Evolutionary conservation across 2,888 invertebrate species (phyloP).

Genomic region (Anoplius nigerrimus): DNA sequence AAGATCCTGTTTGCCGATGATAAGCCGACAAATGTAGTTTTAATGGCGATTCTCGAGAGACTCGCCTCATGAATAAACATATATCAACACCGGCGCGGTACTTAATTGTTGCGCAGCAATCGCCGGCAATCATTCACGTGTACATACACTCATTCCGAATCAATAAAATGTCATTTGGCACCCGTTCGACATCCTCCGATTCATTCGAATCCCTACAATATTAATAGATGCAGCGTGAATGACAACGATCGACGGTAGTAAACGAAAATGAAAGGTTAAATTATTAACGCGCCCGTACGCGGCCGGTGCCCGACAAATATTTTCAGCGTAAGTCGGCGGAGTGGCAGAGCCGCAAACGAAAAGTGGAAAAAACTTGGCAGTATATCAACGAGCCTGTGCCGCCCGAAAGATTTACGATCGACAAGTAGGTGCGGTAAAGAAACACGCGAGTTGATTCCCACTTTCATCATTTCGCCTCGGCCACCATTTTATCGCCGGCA

Average conservation of each 20-base stretch:
- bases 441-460: not conserved
- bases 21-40: too few relatives aligned
- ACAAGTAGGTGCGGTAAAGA: not conserved
- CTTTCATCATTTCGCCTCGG: not conserved
- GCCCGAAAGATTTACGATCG: not conserved
- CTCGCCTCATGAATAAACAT: too few relatives aligned
- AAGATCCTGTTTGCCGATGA: too few relatives aligned
- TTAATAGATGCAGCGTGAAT: too few relatives aligned
- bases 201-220: not conserved
- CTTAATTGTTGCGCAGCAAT: not conserved
- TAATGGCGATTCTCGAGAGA: too few relatives aligned
- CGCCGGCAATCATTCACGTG: not conserved
- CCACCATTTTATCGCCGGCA: not conserved
- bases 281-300: not conserved
- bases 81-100: not conserved
- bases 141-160: not conserved
- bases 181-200: not conserved
- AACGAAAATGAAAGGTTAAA: too few relatives aligned
- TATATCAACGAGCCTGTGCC: not conserved
- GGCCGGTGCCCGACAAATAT: not conserved
- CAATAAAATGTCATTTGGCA: not conserved
- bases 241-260: too few relatives aligned
- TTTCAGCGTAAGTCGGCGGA: too few relatives aligned
- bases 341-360: not conserved
- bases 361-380: not conserved